Conservation (phyloP, 64 coral and sea anemone species). For the Hydrozoanthus tunicans region DNA sequence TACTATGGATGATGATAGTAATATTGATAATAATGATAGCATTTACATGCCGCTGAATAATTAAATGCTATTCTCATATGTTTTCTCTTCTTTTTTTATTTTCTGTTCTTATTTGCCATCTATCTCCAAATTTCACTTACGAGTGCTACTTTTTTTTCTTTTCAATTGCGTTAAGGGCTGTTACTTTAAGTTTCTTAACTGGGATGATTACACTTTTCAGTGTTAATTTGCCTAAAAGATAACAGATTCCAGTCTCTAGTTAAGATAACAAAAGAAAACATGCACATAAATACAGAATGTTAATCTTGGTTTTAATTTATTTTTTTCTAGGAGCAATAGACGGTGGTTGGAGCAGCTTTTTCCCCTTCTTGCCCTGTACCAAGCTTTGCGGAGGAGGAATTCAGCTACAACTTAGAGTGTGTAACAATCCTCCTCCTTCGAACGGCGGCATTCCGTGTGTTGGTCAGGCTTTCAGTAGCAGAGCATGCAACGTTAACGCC, state of each 20-base stretch:
- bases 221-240: too few relatives aligned
- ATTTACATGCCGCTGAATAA: neutral
- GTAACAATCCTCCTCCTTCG: neutral
- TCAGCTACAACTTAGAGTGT: neutral
- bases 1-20: neutral
- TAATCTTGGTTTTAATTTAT: neutral
- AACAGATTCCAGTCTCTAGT: too few relatives aligned
- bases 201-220: too few relatives aligned
- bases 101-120: too few relatives aligned
- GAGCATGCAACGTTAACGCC: neutral
- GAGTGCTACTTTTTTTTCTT: neutral
- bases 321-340: neutral
- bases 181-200: too few relatives aligned
- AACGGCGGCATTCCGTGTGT: slow-evolving; percentile 1
- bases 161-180: too few relatives aligned
- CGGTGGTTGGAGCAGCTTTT: neutral
- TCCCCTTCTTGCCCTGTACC: neutral
- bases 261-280: too few relatives aligned
- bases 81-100: neutral
- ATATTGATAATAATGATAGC: neutral
- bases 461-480: slow-evolving; percentile 1
- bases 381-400: neutral
- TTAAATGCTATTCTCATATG: neutral
- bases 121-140: neutral
- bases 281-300: too few relatives aligned